Evolutionary conservation across 2,888 invertebrate genomes (phyloP), one percentile per base, ranked within the genome.

Genomic region (Hedya salicella): DNA sequence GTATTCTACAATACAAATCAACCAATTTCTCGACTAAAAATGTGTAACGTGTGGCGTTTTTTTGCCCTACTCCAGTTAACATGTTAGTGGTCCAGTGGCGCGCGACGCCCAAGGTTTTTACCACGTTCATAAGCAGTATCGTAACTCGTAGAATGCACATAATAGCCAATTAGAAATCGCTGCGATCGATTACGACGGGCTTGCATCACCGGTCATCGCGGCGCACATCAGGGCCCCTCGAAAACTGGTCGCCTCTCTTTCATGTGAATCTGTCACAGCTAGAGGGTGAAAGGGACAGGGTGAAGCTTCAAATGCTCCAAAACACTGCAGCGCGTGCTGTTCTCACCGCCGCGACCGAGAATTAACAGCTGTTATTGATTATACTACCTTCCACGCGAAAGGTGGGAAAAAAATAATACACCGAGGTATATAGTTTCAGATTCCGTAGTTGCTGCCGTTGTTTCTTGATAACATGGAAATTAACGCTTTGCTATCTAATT

Each of bases 91-190:
- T 36, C n/a, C 16, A 6, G 25, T 32, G 40, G 30, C 36, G 36
- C n/a, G 48, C 21, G 49, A 40, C 30, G 39, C 8, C 40, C 25
- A 62, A 40, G 40, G 39, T 54, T 63, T 56, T 63, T 50, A 21
- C 48, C 21, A 19, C 44, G 44, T 46, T 42, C 17, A 17, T 62
- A 21, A 56, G 5, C n/a, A 17, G 13, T 49, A 57, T 44, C 59
- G 52, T 59, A 65, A 60, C 39, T 40, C 19, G 40, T 11, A 48
- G 46, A 52, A 59, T 52, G 57, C 42, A 25, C 48, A 60, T 65
- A 71, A 69, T 65, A 44, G 52, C 62, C 62, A 65, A 69, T 69
- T 69, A 68, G 68, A 65, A 69, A 68, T 57, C 54, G 67, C 42
- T 8, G 50, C 60, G 60, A 68, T 70, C 66, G 68, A 67, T 67